Evolutionary conservation across 2,888 invertebrate species (phyloP).

Genomic region (Lysandra coridon): DNA sequence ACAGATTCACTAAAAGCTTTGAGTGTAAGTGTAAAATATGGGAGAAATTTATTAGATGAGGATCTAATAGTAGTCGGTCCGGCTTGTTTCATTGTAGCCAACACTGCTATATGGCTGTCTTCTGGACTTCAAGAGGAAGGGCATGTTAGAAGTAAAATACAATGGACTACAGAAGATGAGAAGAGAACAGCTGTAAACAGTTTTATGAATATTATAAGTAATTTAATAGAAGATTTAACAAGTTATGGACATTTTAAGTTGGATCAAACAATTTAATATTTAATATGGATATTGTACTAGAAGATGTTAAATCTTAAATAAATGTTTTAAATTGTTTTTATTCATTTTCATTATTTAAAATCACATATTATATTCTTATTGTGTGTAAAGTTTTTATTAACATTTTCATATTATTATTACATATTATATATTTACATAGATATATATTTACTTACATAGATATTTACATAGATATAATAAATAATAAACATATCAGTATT

Average conservation of each 20-base stretch:
- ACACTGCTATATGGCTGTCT: conserved; percentile 67
- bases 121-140: conserved; percentile 69
- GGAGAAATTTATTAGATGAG: conserved; percentile 52
- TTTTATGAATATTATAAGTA: conserved; percentile 55
- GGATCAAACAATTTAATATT: neutral
- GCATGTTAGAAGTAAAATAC: conserved; percentile 62
- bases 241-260: conserved; percentile 52
- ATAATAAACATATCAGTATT: too few relatives aligned
- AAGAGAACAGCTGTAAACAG: conserved; percentile 50
- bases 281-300: neutral
- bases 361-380: neutral
- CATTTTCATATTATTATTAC: too few relatives aligned
- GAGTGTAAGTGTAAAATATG: conserved; percentile 51
- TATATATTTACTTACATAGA: too few relatives aligned
- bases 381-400: too few relatives aligned
- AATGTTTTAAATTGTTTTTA: neutral
- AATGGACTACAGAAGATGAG: conserved; percentile 52
- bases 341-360: neutral
- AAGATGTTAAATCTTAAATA: neutral
- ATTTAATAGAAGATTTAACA: conserved; percentile 61
- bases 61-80: conserved; percentile 62
- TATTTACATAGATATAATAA: too few relatives aligned
- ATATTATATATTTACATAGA: too few relatives aligned
- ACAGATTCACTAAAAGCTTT: conserved; percentile 45
- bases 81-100: conserved; percentile 64